A percentile compares a stretch with the other conserved stretches of the same genome.
phyloP scores from a whole-genome alignment of 2,888 invertebrate genomes.

The Alentia gelatinosa region DNA sequence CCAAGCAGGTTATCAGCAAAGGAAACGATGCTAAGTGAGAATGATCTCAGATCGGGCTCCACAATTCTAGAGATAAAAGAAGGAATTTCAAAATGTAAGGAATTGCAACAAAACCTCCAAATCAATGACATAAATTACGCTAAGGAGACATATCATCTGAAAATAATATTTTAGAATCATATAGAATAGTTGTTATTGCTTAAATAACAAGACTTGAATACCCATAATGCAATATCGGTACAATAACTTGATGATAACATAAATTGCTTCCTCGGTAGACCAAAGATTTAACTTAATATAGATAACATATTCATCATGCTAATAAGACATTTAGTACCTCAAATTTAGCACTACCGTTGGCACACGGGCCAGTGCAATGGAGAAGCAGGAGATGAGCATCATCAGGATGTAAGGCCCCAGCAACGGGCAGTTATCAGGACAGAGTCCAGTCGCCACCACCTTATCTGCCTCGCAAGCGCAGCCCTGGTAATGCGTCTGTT shows the following conservation, averaged over 20 bases:
- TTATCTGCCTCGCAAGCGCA: background rate
- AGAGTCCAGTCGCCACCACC: conserved; percentile 57
- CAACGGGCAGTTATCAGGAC: conserved; percentile 16
- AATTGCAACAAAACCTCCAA: too few species aligned
- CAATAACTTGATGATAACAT: too few species aligned
- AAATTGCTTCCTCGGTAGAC: too few species aligned
- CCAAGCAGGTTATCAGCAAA: conserved; percentile 63
- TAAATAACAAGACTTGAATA: too few species aligned
- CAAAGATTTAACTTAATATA: too few species aligned
- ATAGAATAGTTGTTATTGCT: too few species aligned
- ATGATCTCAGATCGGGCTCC: conserved; percentile 60
- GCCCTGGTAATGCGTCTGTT: conserved; percentile 37
- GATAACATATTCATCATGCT: too few species aligned
- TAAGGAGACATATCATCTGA: too few species aligned
- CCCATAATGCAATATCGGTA: too few species aligned
- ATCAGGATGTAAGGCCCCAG: background rate
- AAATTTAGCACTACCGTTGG: background rate
- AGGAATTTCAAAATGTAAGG: background rate
- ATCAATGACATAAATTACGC: too few species aligned
- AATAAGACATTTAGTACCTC: too few species aligned
- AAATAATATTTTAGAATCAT: too few species aligned
- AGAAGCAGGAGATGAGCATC: background rate
- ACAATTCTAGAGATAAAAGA: conserved; percentile 59
- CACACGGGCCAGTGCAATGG: background rate
- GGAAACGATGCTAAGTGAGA: conserved; percentile 63